Conservation (phyloP, 1,140 invertebrate genomes). For the Pinna nobilis region DNA sequence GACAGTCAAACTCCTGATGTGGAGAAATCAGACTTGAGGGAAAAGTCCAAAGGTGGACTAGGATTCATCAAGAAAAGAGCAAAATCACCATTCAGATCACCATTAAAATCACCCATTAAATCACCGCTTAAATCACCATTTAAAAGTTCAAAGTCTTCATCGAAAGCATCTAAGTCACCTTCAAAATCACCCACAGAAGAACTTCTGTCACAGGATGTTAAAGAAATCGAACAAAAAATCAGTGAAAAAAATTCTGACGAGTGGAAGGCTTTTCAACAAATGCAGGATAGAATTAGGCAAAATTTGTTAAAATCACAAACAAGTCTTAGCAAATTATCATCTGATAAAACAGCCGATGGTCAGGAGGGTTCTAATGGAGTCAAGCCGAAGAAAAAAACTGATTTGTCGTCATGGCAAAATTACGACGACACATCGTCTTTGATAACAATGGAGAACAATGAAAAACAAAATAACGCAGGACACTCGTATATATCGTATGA, state of each 20-base stretch:
- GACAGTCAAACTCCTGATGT: constrained; percentile 19
- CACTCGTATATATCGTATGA: constrained; percentile 15
- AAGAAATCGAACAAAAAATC: constrained; percentile 49
- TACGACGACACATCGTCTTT: constrained; percentile 29
- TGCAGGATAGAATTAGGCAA: constrained; percentile 73
- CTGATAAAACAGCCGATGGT: constrained; percentile 48
- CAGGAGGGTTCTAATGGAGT: constrained; percentile 32
- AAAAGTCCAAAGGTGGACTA: constrained; percentile 33
- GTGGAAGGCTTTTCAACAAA: constrained; percentile 75
- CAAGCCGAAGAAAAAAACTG: constrained; percentile 1
- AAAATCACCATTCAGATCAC: constrained; percentile 51
- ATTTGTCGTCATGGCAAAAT: neutral
- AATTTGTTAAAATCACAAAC: constrained; percentile 72
- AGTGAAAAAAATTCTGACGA: constrained; percentile 72
- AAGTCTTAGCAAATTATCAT: constrained; percentile 68
- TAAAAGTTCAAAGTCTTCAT: constrained; percentile 49
- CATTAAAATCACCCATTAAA: constrained; percentile 42
- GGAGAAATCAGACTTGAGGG: constrained; percentile 28
- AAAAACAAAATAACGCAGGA: neutral
- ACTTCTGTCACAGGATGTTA: constrained; percentile 54
- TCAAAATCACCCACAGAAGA: constrained; percentile 61
- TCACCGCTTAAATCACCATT: constrained; percentile 37
- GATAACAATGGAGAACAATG: constrained; percentile 33
- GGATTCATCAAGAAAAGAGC: constrained; percentile 41
- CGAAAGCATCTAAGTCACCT: constrained; percentile 57